phyloP scores from a whole-genome alignment of 1,140 invertebrate species.

The Drosophila prosaltans region DNA sequence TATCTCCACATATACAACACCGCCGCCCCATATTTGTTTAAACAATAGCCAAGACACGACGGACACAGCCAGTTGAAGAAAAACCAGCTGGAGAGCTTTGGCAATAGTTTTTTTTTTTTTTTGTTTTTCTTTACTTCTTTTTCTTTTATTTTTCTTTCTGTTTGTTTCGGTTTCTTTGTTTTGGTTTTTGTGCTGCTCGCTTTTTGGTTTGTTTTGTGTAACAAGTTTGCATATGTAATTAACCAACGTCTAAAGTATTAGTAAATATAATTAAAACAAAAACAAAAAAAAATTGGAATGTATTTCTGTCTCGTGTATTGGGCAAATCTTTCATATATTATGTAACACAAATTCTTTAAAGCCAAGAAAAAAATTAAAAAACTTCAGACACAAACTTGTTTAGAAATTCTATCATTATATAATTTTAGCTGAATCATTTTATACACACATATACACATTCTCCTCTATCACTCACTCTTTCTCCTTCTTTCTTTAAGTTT shows the following conservation, averaged over 20 bases:
- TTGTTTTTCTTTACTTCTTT: slow-evolving; percentile 1
- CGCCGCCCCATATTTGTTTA: slow-evolving; percentile 10
- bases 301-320: slow-evolving; percentile 16
- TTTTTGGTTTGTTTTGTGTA: slow-evolving; percentile 59
- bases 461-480: slow-evolving; percentile 5
- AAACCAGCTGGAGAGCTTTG: slow-evolving; percentile 49
- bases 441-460: background rate
- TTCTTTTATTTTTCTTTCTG: slow-evolving; percentile 15
- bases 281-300: slow-evolving; percentile 53
- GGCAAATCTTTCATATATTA: slow-evolving; percentile 20
- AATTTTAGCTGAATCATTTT: slow-evolving; percentile 48
- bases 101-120: background rate
- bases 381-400: slow-evolving; percentile 46
- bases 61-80: slow-evolving; percentile 8
- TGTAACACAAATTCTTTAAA: slow-evolving; percentile 37
- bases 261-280: slow-evolving; percentile 68
- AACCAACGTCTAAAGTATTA: slow-evolving; percentile 67
- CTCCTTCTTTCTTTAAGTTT: background rate
- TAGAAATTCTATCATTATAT: slow-evolving; percentile 1
- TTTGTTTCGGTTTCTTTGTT: slow-evolving; percentile 44
- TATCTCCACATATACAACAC: background rate
- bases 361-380: slow-evolving; percentile 31
- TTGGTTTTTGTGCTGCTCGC: slow-evolving; percentile 28
- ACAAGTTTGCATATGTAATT: slow-evolving; percentile 80
- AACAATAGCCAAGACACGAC: background rate